Percentiles rank a stretch among this genome's conserved stretches.
Evolutionary conservation across 2,113 vertebrate species (phyloP).

Genomic region (Neolamprologus falcicula): DNA sequence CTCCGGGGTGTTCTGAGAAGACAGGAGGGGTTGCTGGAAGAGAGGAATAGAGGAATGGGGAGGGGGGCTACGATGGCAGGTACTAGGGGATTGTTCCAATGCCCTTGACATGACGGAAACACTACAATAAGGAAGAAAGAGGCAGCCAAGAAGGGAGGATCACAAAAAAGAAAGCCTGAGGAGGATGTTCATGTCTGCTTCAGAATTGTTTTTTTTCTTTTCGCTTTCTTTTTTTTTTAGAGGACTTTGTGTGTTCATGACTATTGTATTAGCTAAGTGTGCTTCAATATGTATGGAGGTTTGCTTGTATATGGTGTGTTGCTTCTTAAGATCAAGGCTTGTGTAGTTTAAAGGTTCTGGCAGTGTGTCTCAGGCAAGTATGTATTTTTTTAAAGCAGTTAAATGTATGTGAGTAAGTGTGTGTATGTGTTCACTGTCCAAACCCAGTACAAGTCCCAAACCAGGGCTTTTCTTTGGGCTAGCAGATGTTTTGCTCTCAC

Average conservation of each 20-base stretch:
- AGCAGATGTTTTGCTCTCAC: constrained; percentile 71
- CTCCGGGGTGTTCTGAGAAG: constrained; percentile 60
- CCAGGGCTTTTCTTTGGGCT: constrained; percentile 50
- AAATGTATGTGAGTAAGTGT: background rate
- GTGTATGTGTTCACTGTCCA: background rate
- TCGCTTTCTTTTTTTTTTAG: background rate
- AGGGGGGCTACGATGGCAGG: constrained; percentile 28
- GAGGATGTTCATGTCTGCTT: background rate
- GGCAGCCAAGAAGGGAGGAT: background rate
- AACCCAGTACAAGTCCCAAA: constrained; percentile 30
- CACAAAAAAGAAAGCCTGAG: background rate
- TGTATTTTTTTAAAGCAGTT: background rate
- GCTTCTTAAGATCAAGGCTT: background rate
- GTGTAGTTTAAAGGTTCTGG: background rate
- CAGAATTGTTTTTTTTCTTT: background rate
- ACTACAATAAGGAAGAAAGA: constrained; percentile 35
- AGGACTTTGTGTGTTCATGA: background rate
- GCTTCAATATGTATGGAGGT: background rate
- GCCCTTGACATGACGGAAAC: constrained; percentile 60
- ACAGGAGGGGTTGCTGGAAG: constrained; percentile 28
- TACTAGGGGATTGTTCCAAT: constrained; percentile 64
- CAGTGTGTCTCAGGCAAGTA: background rate
- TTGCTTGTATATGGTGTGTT: background rate
- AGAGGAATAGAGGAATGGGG: background rate
- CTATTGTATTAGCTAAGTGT: background rate